A percentile compares a stretch with the other conserved stretches of the same genome.
Evolutionary conservation across 2,888 invertebrate species (phyloP).

Genomic region (Ophonus ardosiacus): DNA sequence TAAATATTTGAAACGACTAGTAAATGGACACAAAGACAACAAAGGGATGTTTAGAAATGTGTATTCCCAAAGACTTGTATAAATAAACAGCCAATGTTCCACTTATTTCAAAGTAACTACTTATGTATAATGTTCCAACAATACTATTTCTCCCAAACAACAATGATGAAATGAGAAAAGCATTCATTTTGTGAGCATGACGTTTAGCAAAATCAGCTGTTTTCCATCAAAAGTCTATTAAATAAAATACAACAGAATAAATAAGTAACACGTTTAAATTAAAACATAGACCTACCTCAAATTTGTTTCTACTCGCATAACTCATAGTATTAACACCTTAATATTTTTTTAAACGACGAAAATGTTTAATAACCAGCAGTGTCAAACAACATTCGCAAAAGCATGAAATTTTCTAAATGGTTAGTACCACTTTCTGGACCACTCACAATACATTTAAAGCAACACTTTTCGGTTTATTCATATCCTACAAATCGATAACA

Average conservation of each 20-base stretch:
- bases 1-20: conserved; percentile 67
- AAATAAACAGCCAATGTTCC: conserved; percentile 7
- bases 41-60: conserved; percentile 66
- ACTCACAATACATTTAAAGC: conserved; percentile 37
- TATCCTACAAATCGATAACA: neutral
- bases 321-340: conserved; percentile 76
- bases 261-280: conserved; percentile 63
- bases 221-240: conserved; percentile 75
- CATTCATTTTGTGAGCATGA: conserved; percentile 66
- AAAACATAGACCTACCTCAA: conserved; percentile 77
- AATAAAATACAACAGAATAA: conserved; percentile 54
- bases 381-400: conserved; percentile 58
- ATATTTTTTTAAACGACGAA: conserved; percentile 46
- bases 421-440: conserved; percentile 15
- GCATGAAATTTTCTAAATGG: conserved; percentile 60
- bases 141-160: conserved; percentile 18
- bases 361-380: conserved; percentile 49
- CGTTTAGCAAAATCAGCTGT: conserved; percentile 80
- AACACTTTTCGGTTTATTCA: neutral
- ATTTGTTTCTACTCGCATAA: conserved; percentile 82
- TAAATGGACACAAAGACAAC: conserved; percentile 67
- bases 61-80: neutral
- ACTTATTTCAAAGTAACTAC: neutral
- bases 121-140: neutral
- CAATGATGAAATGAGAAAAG: conserved; percentile 29